Conservation (phyloP, 1,140 invertebrate species). For the Eriosoma lanigerum region DNA sequence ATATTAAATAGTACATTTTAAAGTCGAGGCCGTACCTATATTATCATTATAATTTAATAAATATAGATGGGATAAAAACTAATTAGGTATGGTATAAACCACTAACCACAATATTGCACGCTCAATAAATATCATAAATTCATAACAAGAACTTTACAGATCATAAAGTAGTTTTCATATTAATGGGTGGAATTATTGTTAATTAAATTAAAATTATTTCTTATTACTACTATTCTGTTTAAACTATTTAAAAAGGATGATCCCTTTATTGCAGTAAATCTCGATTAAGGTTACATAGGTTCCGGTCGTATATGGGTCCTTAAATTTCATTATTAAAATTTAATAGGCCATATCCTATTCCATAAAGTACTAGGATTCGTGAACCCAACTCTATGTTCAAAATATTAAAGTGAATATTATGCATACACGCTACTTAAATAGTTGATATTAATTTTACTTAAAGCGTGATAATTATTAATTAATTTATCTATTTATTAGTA, state of each 20-base stretch:
- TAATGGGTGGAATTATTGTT: not conserved
- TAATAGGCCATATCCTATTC: not conserved
- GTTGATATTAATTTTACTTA: not conserved
- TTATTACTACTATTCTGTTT: not conserved
- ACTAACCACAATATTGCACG: too few relatives aligned
- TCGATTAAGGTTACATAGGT: slow-evolving; percentile 21
- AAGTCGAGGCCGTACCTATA: not conserved
- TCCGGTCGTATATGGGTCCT: not conserved
- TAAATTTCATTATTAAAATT: slow-evolving; percentile 15
- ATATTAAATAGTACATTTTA: not conserved
- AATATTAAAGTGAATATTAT: not conserved
- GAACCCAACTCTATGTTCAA: not conserved
- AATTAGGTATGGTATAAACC: too few relatives aligned
- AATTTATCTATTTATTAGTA: too few relatives aligned
- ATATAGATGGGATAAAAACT: not conserved
- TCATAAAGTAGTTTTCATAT: not conserved
- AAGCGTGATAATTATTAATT: not conserved
- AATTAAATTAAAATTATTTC: not conserved
- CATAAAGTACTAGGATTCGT: not conserved
- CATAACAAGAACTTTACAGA: not conserved
- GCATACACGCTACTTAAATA: not conserved
- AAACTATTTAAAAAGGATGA: not conserved
- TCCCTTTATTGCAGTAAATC: slow-evolving; percentile 16
- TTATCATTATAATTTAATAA: not conserved
- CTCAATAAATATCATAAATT: too few relatives aligned